Conservation (phyloP, 1,140 invertebrate species). For the Habropoda laboriosa region DNA sequence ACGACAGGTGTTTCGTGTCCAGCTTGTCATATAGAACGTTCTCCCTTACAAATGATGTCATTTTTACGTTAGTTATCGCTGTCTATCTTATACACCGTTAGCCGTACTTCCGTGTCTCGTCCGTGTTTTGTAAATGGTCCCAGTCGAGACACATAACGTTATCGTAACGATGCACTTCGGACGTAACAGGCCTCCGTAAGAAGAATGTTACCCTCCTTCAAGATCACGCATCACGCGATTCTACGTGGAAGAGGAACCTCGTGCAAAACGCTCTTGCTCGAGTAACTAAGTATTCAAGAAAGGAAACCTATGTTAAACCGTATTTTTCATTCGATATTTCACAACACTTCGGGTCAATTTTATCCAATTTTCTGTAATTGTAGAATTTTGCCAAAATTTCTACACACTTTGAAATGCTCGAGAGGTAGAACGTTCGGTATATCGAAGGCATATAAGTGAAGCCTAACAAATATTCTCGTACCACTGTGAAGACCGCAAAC, state of each 20-base stretch:
- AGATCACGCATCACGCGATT: not conserved
- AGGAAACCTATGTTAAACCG: too few relatives aligned
- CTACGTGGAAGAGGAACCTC: not conserved
- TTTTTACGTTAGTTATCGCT: conserved; percentile 20
- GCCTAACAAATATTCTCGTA: not conserved
- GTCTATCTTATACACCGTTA: conserved; percentile 4
- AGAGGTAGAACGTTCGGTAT: too few relatives aligned
- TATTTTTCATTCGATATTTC: too few relatives aligned
- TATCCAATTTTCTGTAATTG: too few relatives aligned
- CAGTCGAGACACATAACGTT: conserved; percentile 8
- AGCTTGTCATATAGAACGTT: conserved; percentile 1
- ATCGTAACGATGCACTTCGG: conserved; percentile 23
- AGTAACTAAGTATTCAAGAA: too few relatives aligned
- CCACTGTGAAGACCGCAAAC: not conserved
- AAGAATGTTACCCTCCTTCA: not conserved
- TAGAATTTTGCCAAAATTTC: too few relatives aligned
- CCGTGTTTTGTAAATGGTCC: conserved; percentile 19
- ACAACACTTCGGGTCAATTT: too few relatives aligned
- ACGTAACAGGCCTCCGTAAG: not conserved
- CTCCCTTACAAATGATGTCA: conserved; percentile 30
- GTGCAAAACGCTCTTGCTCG: not conserved
- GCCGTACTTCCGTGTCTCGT: not conserved
- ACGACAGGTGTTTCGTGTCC: not conserved
- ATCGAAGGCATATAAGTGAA: not conserved
- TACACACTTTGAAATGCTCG: too few relatives aligned